Evolutionary conservation across 2,113 vertebrate genomes (phyloP), one percentile per base, ranked within the genome.

Genomic region (Labrus mixtus): DNA sequence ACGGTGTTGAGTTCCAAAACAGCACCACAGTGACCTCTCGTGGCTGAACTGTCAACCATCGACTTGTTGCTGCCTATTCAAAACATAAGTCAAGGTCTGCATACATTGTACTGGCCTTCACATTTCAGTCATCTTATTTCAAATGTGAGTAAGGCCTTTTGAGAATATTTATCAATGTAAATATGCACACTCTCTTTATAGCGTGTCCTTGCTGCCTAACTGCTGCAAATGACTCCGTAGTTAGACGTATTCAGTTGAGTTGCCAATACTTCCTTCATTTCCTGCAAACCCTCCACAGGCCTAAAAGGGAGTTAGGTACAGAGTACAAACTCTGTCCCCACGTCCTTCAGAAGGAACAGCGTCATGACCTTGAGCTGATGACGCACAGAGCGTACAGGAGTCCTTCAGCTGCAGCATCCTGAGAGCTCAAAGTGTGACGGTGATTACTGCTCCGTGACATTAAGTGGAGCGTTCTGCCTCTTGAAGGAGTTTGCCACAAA

Each of bases 371-470:
- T 90, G 91, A 62, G 78, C 58, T 70, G 16, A 78, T 88, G 85
- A 91, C 76, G 79, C 78, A 84, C 29, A 60, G 17, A 54, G 70
- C 71, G 59, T 45, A 63, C 36, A 22, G 41, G 69, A 85, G 64
- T 79, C 68, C 79, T 90, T 90, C 90, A 81, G 43, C 43, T 76
- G 80, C 23, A 58, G 80, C 72, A 83, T 91, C 85, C 86, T 92
- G 91, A 69, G 60, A 54, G 25, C 75, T 64, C 55, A 78, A 62
- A 22, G 43, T 46, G 70, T 20, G 6, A 13, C 9, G 8, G 51
- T 33, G 50, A 29, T 62, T 1, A 17, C 58, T 59, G 22, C 50
- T 53, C 37, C 39, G 25, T 29, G 46, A 43, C 45, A 57, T 57
- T 9, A 41, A 68, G 46, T 48, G 5, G 1, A 60, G 9, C 1